Evolutionary conservation across 1,140 invertebrate genomes (phyloP).

Genomic region (Drosophila orena): DNA sequence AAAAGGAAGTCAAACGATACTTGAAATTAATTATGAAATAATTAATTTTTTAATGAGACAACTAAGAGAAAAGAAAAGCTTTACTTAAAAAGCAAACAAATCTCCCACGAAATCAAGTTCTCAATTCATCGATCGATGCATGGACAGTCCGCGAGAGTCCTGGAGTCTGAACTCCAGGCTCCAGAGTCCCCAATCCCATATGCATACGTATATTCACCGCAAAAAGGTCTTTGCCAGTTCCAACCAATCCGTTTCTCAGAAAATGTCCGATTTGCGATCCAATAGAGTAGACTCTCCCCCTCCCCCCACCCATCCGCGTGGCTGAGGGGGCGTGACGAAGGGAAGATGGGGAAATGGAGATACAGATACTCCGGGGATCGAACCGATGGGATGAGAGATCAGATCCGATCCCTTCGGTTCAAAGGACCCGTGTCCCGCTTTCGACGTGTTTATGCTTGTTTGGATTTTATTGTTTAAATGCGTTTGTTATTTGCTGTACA

Average conservation of each 20-base stretch:
- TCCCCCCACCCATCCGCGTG: not conserved
- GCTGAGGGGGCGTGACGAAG: conserved; percentile 42
- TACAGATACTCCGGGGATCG: not conserved
- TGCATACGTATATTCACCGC: conserved; percentile 39
- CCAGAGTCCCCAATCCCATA: conserved; percentile 15
- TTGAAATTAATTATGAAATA: conserved; percentile 82
- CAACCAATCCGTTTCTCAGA: conserved; percentile 16
- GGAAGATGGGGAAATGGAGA: conserved; percentile 7
- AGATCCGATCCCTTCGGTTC: conserved; percentile 11
- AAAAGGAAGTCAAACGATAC: conserved; percentile 58
- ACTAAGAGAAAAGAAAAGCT: conserved; percentile 56
- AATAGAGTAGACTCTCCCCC: not conserved
- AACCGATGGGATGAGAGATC: not conserved
- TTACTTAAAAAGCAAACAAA: conserved; percentile 65
- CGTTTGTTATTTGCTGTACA: conserved; percentile 72
- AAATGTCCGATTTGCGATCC: conserved; percentile 38
- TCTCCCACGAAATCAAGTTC: conserved; percentile 54
- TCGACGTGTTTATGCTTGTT: conserved; percentile 77
- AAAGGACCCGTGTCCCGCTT: conserved; percentile 18
- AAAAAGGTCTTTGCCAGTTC: conserved; percentile 31
- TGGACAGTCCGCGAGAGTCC: conserved; percentile 27
- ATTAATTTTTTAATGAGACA: conserved; percentile 78
- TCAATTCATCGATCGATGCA: conserved; percentile 51
- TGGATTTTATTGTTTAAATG: conserved; percentile 65
- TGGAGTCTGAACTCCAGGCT: not conserved